These are phyloP conservation scores for Dasypogon diadema DNA, from an alignment of 2,888 invertebrate species.

Conservation along the genomic window DNA sequence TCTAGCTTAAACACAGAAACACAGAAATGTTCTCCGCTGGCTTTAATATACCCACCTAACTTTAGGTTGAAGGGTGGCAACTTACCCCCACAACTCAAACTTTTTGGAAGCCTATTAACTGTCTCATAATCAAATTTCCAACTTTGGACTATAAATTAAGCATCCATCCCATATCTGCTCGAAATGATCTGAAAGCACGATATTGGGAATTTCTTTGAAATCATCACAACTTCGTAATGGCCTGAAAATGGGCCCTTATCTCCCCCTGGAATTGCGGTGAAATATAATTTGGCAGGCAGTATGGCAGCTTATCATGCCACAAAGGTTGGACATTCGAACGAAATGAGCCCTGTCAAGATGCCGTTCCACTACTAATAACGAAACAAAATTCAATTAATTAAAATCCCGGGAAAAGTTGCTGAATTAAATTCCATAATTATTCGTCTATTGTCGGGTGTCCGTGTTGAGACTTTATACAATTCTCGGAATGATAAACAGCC, in stretches of 20 bases:
- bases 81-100: background rate
- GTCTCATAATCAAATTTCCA: background rate
- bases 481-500: conserved; percentile 3
- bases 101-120: background rate
- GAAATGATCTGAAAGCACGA: conserved; percentile 10
- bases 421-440: conserved; percentile 48
- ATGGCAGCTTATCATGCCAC: conserved; percentile 15
- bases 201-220: conserved; percentile 4
- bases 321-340: background rate
- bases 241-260: conserved; percentile 27
- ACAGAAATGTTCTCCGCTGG: too few relatives aligned
- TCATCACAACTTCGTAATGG: background rate
- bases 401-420: conserved; percentile 20
- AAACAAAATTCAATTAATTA: conserved; percentile 44
- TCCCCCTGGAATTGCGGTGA: background rate
- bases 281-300: conserved; percentile 25
- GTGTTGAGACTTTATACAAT: background rate
- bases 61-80: too few relatives aligned
- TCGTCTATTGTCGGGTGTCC: conserved; percentile 21
- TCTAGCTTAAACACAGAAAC: too few relatives aligned
- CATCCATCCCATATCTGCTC: background rate
- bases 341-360: background rate
- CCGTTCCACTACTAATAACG: conserved; percentile 9
- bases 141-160: background rate
- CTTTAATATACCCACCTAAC: too few relatives aligned